These are phyloP conservation scores for Nansenia antarctica DNA, from an alignment of 2,113 vertebrate genomes.

Conservation along the genomic window DNA sequence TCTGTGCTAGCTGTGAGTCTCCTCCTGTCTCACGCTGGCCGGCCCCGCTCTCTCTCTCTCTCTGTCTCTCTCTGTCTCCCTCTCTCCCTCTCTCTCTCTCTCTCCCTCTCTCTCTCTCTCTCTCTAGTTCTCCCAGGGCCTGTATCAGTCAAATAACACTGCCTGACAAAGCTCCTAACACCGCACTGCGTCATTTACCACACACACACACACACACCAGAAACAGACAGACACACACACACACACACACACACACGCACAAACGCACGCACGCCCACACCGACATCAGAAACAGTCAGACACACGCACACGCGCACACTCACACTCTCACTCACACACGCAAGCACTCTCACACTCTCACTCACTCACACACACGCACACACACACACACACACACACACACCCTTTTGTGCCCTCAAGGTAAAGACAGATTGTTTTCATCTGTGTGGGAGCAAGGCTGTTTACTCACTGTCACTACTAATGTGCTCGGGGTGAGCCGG, in stretches of 20 bases:
- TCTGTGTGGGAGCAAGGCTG: not conserved
- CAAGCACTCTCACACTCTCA: too few species aligned
- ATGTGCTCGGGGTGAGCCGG: not conserved
- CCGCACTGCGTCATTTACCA: constrained; percentile 11
- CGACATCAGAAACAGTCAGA: too few species aligned
- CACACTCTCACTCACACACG: not conserved
- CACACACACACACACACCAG: not conserved
- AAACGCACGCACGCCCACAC: too few species aligned
- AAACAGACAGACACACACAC: not conserved
- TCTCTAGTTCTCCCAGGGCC: constrained; percentile 19
- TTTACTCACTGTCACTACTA: not conserved
- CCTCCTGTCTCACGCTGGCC: not conserved
- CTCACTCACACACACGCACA: not conserved
- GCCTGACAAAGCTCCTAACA: not conserved
- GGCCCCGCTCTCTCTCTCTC: not conserved
- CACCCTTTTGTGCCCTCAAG: not conserved
- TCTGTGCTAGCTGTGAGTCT: constrained; percentile 1
- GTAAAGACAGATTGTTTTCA: not conserved
- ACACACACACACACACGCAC: not conserved
- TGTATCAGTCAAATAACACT: constrained; percentile 10
- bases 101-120: too few species aligned
- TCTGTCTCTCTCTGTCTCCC: too few species aligned
- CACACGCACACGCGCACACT: not conserved
- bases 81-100: too few species aligned
- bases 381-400: not conserved